Evolutionary conservation across 1,140 invertebrate genomes (phyloP), one percentile per base, ranked within the genome.

Genomic region (Aphelenchoides avenae): DNA sequence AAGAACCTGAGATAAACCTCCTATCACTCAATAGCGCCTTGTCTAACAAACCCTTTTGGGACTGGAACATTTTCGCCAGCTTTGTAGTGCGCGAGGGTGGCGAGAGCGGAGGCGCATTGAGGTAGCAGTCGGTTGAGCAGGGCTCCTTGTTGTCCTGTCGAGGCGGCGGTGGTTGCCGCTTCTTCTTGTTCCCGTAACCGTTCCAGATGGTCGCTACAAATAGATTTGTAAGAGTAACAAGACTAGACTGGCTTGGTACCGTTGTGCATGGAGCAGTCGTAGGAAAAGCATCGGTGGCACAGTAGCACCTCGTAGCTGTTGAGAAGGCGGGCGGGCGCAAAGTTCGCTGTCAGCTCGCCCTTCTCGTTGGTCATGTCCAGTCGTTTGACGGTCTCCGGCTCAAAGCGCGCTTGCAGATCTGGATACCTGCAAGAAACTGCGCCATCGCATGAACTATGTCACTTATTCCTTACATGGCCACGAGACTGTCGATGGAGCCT

Each of bases 261-360:
- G 26, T 57, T 62, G 43, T 65, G 63, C 36, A 70, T 63, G 15
- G 64, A 33, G 39, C 63, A 65, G 36, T 65, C 63, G 43, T 65
- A 65, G 22, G 37, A 58, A 31, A 65, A 54, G 24, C 63, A 65
- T 47, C 55, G 51, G 42, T 68, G 54, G 27, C 63, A 65, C 20
- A 70, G 42, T 5, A 65, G 33, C 6, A 65, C 42, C 37, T 65
- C 65, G 41, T 65, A 65, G 24, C 56, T 65, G 42, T 65, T 70
- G 26, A 65, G 31, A n/a, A 65, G 44, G n/a, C 40, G 37, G 3
- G 48, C 30, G n/a, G 64, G 29, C 7, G 65, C 34, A 13, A 65
- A 70, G 15, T 65, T 68, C 13, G 18, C 47, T 6, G 40, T 36
- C 46, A 70, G 18, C 24, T 70, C 44, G 22, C 63, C 63, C 13